phyloP scores from a whole-genome alignment of 2,113 vertebrate genomes.

The Seriola quinqueradiata region DNA sequence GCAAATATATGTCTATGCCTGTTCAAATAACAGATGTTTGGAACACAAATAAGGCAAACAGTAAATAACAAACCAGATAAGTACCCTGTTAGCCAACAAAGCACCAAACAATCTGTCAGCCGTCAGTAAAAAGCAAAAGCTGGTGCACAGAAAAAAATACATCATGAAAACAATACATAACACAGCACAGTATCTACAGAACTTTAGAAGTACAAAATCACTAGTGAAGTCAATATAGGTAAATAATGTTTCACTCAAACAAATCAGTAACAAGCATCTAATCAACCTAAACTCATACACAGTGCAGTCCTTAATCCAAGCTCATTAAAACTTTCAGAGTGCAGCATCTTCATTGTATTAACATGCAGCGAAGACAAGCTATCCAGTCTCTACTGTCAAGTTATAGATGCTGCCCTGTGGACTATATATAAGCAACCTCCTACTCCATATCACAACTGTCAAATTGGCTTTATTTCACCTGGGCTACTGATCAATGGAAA shows the following conservation, averaged over 20 bases:
- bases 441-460: slow-evolving; percentile 21
- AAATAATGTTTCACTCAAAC: not conserved
- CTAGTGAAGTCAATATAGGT: not conserved
- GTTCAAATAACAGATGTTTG: not conserved
- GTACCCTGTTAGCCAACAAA: not conserved
- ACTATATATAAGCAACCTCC: slow-evolving; percentile 25
- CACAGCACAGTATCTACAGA: not conserved
- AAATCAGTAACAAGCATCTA: not conserved
- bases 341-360: not conserved
- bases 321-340: not conserved
- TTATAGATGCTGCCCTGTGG: slow-evolving; percentile 3
- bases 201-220: not conserved
- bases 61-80: not conserved
- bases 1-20: not conserved
- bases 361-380: not conserved
- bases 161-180: not conserved
- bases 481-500: slow-evolving; percentile 65
- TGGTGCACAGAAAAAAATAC: not conserved
- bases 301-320: not conserved
- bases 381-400: slow-evolving; percentile 1
- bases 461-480: slow-evolving; percentile 45
- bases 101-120: not conserved
- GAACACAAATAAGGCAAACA: not conserved
- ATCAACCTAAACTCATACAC: not conserved
- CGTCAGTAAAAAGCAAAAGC: not conserved